Evolutionary conservation across 2,888 invertebrate species (phyloP).

Genomic region (Eugnorisma glareosa): DNA sequence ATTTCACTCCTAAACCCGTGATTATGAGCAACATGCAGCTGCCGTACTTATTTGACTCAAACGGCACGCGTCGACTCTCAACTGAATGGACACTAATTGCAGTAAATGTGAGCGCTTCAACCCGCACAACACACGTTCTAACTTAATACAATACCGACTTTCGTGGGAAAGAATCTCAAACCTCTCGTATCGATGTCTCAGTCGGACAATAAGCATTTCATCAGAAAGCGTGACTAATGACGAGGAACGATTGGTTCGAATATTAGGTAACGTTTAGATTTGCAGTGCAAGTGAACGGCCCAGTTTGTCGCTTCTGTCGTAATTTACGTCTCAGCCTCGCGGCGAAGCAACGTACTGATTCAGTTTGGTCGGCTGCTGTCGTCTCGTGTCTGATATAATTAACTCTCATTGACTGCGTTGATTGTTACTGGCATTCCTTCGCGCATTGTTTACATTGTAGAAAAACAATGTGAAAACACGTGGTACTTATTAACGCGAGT

Average conservation of each 20-base stretch:
- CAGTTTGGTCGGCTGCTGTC: conserved; percentile 72
- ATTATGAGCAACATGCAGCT: conserved; percentile 67
- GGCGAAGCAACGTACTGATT: conserved; percentile 67
- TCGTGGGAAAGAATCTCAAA: conserved; percentile 80
- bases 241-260: conserved; percentile 76
- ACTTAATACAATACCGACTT: conserved; percentile 73
- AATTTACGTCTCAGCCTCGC: conserved; percentile 78
- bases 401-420: conserved; percentile 81
- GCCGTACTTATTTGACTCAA: conserved; percentile 75
- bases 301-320: conserved; percentile 79
- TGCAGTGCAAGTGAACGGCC: conserved; percentile 80
- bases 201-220: conserved; percentile 74
- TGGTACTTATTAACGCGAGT: conserved; percentile 67
- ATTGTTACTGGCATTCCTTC: conserved; percentile 72
- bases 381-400: conserved; percentile 82
- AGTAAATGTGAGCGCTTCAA: conserved; percentile 78
- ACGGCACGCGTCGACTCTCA: conserved; percentile 79
- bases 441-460: conserved; percentile 75
- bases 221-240: conserved; percentile 80
- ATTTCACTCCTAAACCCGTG: conserved; percentile 17
- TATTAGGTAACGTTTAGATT: conserved; percentile 80
- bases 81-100: conserved; percentile 86
- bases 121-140: conserved; percentile 76
- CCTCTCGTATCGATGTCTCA: conserved; percentile 68
- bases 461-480: conserved; percentile 74